Evolutionary conservation across 2,888 invertebrate genomes (phyloP).

Genomic region (Rhyacophila evoluta): DNA sequence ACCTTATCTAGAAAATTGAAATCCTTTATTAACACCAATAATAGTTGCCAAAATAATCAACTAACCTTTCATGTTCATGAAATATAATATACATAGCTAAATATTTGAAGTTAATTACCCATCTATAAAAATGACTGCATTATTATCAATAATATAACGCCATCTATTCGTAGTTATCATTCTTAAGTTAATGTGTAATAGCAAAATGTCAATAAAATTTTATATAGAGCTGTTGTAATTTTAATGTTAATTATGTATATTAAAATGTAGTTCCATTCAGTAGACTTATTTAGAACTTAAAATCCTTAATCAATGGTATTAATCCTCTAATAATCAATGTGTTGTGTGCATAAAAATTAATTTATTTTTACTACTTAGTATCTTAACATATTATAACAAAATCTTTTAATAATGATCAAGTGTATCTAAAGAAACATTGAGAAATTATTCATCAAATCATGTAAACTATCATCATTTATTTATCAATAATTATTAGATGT

Average conservation of each 20-base stretch:
- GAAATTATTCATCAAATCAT: too few relatives aligned
- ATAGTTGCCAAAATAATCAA: neutral
- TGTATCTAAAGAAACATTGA: too few relatives aligned
- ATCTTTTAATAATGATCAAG: too few relatives aligned
- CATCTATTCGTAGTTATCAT: neutral
- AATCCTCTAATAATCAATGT: too few relatives aligned
- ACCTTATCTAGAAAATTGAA: conserved; percentile 14
- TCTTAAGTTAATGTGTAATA: neutral
- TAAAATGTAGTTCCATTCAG: neutral
- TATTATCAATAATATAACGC: neutral
- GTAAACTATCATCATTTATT: too few relatives aligned
- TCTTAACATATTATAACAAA: too few relatives aligned
- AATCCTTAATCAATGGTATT: neutral
- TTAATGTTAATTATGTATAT: neutral
- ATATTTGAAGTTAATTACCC: neutral
- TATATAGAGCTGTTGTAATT: neutral
- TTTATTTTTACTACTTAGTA: too few relatives aligned
- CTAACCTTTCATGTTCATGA: neutral
- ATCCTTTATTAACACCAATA: conserved; percentile 14
- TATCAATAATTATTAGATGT: too few relatives aligned
- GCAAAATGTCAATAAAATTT: neutral
- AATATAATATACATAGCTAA: neutral
- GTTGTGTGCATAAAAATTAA: too few relatives aligned
- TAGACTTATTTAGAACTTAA: neutral
- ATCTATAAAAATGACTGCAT: neutral